Conservation (phyloP, 2,797 vertebrate genomes). For the Helostoma temminkii region DNA sequence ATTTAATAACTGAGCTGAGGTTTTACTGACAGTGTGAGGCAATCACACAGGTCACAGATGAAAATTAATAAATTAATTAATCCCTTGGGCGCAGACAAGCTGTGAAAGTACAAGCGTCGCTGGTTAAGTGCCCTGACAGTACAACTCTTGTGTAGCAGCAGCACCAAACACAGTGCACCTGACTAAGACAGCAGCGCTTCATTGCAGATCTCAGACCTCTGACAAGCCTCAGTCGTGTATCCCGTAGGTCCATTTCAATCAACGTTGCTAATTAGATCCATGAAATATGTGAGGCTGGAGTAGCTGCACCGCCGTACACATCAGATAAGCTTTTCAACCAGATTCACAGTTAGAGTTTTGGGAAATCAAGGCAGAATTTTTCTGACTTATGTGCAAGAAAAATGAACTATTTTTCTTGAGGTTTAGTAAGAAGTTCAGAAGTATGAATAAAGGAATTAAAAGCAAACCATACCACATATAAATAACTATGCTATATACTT, state of each 20-base stretch:
- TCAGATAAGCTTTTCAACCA: slow-evolving; percentile 52
- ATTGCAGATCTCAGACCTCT: slow-evolving; percentile 35
- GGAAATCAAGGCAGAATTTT: slow-evolving; percentile 56
- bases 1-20: slow-evolving; percentile 71
- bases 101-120: slow-evolving; percentile 57
- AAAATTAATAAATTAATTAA: slow-evolving; percentile 63
- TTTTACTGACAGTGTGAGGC: slow-evolving; percentile 53
- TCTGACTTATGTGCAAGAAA: slow-evolving; percentile 18
- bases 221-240: slow-evolving; percentile 32
- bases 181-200: slow-evolving; percentile 23
- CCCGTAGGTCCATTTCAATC: slow-evolving; percentile 53
- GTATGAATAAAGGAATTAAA: background rate
- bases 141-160: slow-evolving; percentile 34
- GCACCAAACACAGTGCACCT: slow-evolving; percentile 32
- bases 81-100: slow-evolving; percentile 46
- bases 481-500: background rate
- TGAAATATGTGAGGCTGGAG: slow-evolving; percentile 38
- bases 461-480: background rate
- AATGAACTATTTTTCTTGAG: background rate
- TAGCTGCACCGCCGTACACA: slow-evolving; percentile 36
- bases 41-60: slow-evolving; percentile 59
- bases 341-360: slow-evolving; percentile 24
- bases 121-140: slow-evolving; percentile 43
- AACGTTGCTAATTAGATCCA: slow-evolving; percentile 42
- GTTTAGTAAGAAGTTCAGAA: background rate